Conservation (phyloP, 2,113 vertebrate genomes). For the Epinephelus moara region DNA sequence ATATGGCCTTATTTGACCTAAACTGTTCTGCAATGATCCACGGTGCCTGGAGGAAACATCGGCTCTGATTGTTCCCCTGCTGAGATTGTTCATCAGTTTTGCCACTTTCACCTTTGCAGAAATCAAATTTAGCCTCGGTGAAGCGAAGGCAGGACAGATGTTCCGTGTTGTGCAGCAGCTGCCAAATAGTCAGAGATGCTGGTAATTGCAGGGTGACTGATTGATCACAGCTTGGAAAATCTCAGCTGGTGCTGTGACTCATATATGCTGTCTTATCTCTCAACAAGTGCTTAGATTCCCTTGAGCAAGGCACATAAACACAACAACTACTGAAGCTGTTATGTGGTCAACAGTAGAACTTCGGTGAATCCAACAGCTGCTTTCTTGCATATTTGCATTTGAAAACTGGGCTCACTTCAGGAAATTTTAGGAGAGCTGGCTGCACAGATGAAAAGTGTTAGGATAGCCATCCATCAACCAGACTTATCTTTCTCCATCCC, state of each 20-base stretch:
- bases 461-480: slow-evolving; percentile 19
- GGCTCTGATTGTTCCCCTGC: slow-evolving; percentile 5
- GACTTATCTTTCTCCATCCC: background rate
- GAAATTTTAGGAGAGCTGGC: slow-evolving; percentile 7
- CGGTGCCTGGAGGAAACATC: slow-evolving; percentile 10
- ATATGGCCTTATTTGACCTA: slow-evolving; percentile 12
- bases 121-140: slow-evolving; percentile 11
- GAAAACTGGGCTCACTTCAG: background rate
- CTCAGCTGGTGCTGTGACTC: slow-evolving; percentile 14
- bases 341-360: background rate
- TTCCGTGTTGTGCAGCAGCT: slow-evolving; percentile 4
- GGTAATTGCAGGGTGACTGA: slow-evolving; percentile 22
- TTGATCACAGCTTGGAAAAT: background rate
- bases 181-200: slow-evolving; percentile 8
- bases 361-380: background rate
- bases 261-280: background rate
- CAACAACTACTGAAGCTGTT: background rate
- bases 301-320: background rate
- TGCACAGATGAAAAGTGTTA: background rate
- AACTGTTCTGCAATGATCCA: slow-evolving; percentile 23
- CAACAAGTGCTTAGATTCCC: background rate
- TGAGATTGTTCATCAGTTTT: slow-evolving; percentile 1
- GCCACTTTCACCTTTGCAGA: slow-evolving; percentile 17
- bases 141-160: slow-evolving; percentile 28
- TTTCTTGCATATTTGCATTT: background rate